Conservation (phyloP, 92 coral and sea anemone species). For the Chrysogorgia sp. region DNA sequence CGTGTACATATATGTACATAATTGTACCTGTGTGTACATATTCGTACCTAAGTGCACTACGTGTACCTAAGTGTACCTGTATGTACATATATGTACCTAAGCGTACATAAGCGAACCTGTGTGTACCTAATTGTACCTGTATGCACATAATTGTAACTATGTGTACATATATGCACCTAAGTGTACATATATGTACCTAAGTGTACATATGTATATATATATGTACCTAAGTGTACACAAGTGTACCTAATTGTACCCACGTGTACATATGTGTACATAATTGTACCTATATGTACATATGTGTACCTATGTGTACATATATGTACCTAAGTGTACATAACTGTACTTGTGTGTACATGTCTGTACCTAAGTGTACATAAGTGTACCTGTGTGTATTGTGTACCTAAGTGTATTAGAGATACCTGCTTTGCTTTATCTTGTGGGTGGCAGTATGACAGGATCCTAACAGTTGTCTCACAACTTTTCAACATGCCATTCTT, state of each 20-base stretch:
- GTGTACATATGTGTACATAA: not conserved
- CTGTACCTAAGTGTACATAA: not conserved
- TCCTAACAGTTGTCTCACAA: slow-evolving; percentile 72
- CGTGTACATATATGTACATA: too few relatives aligned
- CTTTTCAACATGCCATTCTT: slow-evolving; percentile 56
- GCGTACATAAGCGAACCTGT: not conserved
- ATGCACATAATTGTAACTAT: not conserved
- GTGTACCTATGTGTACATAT: not conserved
- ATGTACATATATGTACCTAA: not conserved
- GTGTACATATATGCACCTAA: not conserved
- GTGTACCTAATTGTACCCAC: not conserved
- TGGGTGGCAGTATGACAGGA: slow-evolving; percentile 86
- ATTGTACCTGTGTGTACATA: not conserved
- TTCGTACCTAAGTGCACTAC: not conserved
- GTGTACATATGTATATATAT: not conserved
- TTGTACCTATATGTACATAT: not conserved
- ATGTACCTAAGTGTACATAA: not conserved
- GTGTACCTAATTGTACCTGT: too few relatives aligned
- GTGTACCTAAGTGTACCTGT: slow-evolving; percentile 43
- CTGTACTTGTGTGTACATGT: not conserved
- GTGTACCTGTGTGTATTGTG: not conserved
- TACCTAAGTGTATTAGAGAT: not conserved
- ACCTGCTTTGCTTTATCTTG: slow-evolving; percentile 80
- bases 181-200: not conserved
- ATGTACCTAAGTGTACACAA: not conserved